Base-by-base conservation (phyloP, 2,888 invertebrate genomes). In the Andrena chrysosceles region DNA sequence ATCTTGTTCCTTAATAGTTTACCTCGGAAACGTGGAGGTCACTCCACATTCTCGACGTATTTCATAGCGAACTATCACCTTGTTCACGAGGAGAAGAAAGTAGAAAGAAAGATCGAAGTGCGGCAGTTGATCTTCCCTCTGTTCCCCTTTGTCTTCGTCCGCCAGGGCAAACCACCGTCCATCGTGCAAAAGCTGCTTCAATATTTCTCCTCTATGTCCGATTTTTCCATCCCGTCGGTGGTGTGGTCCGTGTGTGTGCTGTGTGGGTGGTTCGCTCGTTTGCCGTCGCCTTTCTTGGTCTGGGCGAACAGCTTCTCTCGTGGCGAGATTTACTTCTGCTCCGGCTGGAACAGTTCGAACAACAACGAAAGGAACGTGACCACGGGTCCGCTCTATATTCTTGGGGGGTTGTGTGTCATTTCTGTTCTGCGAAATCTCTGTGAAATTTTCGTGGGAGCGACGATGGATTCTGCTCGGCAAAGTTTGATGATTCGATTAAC, bases 321-420 rank as follows among this genome's bases (percentile, higher is more conserved):
- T 26, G 35, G 64, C 42, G 62, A 42, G 69, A 69, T 76, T 81
- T 86, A 87, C 85, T 89, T 85, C 86, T 85, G 76, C 77, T 42
- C 42, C 73, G 59, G 33, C 84, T 89, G 87, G n/a, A 89, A 89
- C 81, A 87, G 70, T 83, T 69, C 76, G 79, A 77, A 87, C 73
- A 82, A 86, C 77, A 77, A 71, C 80, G 59, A 82, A 82, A 69
- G 68, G 62, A 81, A 81, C 85, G 71, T 83, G 66, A 77, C 42
- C 56, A 56, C 64, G 72, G n/a, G 33, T 42, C 42, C 48, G 26
- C 26, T 84, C 72, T 33, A 56, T 26, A 60, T 69, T 62, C 23
- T 26, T 35, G 8, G 7, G 10, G 59, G 49, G 29, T 48, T 52
- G 5, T 35, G 29, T 56, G 33, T 35, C 56, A 20, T 13, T 48